Evolutionary conservation across 2,113 vertebrate species (phyloP), one percentile per base, ranked within the genome.

Genomic region (Charina bottae): DNA sequence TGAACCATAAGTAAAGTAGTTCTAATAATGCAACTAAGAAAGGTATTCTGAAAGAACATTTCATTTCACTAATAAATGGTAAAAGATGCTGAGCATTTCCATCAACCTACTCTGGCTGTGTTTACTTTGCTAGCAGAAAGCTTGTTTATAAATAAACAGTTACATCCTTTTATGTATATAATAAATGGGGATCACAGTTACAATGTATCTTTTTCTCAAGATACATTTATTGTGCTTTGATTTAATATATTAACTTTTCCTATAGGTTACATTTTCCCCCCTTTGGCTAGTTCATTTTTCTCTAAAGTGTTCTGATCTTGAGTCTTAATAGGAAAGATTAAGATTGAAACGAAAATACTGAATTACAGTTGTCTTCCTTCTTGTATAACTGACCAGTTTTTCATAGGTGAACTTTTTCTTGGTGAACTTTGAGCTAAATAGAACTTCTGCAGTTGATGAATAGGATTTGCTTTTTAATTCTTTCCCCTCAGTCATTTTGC

Each of bases 361-460:
- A 6, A 33, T 86, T 90, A 49, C 64, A 90, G 85, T 85, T 59
- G 26, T 46, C 54, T 91, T 72, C 56, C 84, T 85, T 86, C 89
- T 17, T 46, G 26, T 93, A 42, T 58, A 59, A 26, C 33, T 90
- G 88, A 92, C 88, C 93, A 37, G 56, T 93, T 87, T 17, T 59
- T 1, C 0, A 60, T 54, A 60, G 54, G 89, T 92, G 93, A 78
- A 90, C 93, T 68, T 92, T 92, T 83, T 78, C 42, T 58, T 93
- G 19, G 42, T 59, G 55, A 60, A 28, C 6, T 90, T 68, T 0
- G 24, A 90, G 68, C 86, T 86, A 85, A 94, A 92, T 90, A 91
- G 91, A 94, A 93, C 28, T 93, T 68, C 85, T 88, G 56, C 46
- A 89, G 37, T 59, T 72, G 55, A 92, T 87, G 90, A 92, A 85